Evolutionary conservation across 37 sponge, comb jelly and placozoan genomes (phyloP).

Genomic region (Halichondria panicea): DNA sequence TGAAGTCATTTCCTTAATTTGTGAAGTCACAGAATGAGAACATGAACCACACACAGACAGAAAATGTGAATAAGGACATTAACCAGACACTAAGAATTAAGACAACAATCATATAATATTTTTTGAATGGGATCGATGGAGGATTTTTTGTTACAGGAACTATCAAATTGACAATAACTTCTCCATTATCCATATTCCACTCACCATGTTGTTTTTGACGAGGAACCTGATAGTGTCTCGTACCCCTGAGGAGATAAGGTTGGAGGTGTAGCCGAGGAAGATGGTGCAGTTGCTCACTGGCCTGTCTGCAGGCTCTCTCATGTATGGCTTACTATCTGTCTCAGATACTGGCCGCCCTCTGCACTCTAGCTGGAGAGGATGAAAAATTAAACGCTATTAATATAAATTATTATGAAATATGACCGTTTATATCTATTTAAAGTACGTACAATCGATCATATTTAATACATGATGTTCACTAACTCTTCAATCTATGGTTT

Average conservation of each 20-base stretch:
- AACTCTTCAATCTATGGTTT: no score
- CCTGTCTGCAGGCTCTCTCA: slow-evolving; percentile 53
- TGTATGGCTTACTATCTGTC: slow-evolving; percentile 33
- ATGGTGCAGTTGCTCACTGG: slow-evolving; percentile 90
- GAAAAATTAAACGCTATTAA: neutral
- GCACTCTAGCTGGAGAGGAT: slow-evolving; percentile 51
- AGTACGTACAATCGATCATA: no score
- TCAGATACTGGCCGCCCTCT: slow-evolving; percentile 55
- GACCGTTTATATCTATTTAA: no score
- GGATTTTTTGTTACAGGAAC: neutral
- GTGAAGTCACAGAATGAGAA: no score
- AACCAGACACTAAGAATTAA: no score
- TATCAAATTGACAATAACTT: neutral
- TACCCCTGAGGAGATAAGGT: slow-evolving; percentile 90
- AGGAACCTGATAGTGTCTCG: slow-evolving; percentile 89
- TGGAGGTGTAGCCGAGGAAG: slow-evolving; percentile 98
- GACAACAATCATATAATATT: neutral
- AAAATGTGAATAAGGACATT: no score
- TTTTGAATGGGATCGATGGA: neutral
- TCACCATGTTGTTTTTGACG: slow-evolving; percentile 91
- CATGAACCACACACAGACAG: no score
- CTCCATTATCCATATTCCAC: neutral
- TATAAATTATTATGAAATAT: no score
- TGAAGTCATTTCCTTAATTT: no score
- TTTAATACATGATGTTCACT: no score